Base-by-base conservation (phyloP, 2,797 vertebrate species). In the Artibeus lituratus region DNA sequence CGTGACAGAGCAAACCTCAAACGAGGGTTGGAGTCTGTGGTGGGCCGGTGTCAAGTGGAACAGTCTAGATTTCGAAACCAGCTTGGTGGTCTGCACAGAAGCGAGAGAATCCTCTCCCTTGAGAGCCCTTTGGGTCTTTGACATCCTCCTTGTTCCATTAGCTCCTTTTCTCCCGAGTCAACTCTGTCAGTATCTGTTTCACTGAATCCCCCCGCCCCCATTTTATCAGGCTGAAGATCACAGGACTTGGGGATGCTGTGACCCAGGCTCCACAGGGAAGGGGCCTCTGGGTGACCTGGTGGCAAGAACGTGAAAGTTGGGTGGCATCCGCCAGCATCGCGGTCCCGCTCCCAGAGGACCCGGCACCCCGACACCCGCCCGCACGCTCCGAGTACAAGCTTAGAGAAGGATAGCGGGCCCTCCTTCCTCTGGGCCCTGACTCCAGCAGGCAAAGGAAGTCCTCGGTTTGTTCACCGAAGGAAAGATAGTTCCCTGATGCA, bases 311-410 rank as follows among this genome's bases (percentile, higher is more conserved):
- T 3, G 11, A 22, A 49, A 29, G 67, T 26, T 24, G 16, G 37
- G 14, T 51, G 67, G 15, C 10, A 1, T 14, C 57, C 5, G 5
- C 67, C 49, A 22, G n/a, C n/a, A 16, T 78, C 1, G 0, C n/a
- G 37, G 86, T 11, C 51, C 32, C 37, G 74, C 32, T 47, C 11
- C 32, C 19, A 2, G 18, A 24, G 29, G 22, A 55, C 70, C 70
- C 44, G 2, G 42, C 14, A 1, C 18, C 73, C 80, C 37, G 11
- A 47, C 55, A 7, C 72, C 51, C 35, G 35, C 39, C 72, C n/a
- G 29, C 7, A 0, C 0, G 32, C 73, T 49, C 11, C 2, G 0
- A 11, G 35, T 42, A 44, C 22, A 29, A 57, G 29, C 26, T 26
- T n/a, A 9, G 65, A 29, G 37, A 15, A 22, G 53, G 35, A 21